phyloP scores from a whole-genome alignment of 2,113 vertebrate species.

The Gallinago paraguaiae region DNA sequence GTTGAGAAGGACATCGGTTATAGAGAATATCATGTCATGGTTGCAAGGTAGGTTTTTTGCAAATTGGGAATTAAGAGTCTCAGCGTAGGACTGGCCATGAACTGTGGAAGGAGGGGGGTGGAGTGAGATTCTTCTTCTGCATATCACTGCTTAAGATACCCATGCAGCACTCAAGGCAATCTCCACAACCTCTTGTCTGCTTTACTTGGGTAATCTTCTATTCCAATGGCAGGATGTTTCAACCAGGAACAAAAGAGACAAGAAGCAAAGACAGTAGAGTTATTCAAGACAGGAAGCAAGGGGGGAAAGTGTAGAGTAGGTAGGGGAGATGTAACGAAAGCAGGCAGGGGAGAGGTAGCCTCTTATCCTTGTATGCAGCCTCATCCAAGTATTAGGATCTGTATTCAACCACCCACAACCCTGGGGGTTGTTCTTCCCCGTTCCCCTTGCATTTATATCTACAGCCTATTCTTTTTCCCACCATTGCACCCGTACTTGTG shows the following conservation, averaged over 20 bases:
- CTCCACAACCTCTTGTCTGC: neutral
- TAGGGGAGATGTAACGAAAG: neutral
- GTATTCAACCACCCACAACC: neutral
- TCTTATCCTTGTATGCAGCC: neutral
- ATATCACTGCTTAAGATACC: neutral
- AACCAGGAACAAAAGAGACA: neutral
- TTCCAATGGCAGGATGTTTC: neutral
- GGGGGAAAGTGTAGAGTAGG: neutral
- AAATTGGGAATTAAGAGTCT: neutral
- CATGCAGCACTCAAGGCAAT: rapidly evolving
- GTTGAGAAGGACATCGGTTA: neutral
- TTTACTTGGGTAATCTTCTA: neutral
- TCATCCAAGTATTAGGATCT: neutral
- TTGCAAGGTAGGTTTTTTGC: neutral
- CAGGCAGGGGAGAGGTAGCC: neutral
- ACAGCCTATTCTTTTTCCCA: neutral
- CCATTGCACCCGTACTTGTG: neutral
- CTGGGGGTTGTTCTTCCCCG: neutral
- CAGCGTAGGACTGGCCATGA: neutral
- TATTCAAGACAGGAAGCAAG: neutral
- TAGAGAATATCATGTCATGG: neutral
- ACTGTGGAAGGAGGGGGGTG: neutral
- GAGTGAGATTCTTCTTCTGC: neutral
- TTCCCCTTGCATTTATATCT: neutral
- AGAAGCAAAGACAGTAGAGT: neutral